A percentile compares a stretch with the other conserved stretches of the same genome.
Evolutionary conservation across 2,888 invertebrate species (phyloP).

Genomic region (Parnassius mnemosyne): DNA sequence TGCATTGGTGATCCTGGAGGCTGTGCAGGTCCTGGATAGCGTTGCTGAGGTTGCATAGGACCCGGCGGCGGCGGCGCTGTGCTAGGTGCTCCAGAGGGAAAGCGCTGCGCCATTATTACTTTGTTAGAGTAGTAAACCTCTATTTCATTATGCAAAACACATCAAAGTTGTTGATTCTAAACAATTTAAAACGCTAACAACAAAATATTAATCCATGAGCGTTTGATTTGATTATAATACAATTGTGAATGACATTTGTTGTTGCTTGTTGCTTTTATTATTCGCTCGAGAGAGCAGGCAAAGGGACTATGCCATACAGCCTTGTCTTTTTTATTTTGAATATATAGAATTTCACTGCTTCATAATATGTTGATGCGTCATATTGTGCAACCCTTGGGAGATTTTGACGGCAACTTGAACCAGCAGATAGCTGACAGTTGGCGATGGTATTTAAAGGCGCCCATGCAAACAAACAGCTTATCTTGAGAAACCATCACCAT

Average conservation of each 20-base stretch:
- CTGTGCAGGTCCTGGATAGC: conserved; percentile 72
- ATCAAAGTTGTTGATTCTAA: neutral
- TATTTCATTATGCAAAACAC: conserved; percentile 1
- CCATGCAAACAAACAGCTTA: too few relatives aligned
- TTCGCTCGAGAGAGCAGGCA: too few relatives aligned
- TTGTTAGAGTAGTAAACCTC: neutral
- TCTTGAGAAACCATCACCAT: too few relatives aligned
- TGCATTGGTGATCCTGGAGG: conserved; percentile 84
- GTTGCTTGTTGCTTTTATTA: too few relatives aligned
- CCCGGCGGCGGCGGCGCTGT: conserved; percentile 69
- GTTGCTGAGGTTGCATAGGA: conserved; percentile 67
- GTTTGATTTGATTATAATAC: neutral
- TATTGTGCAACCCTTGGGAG: too few relatives aligned
- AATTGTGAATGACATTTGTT: neutral
- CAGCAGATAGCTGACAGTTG: too few relatives aligned
- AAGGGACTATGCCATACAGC: too few relatives aligned
- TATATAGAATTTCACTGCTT: too few relatives aligned
- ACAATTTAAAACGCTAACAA: neutral
- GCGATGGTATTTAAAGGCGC: too few relatives aligned
- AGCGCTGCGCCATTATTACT: conserved; percentile 60
- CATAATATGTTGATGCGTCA: too few relatives aligned
- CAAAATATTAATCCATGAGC: neutral
- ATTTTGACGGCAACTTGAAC: too few relatives aligned
- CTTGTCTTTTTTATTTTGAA: too few relatives aligned
- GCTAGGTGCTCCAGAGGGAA: conserved; percentile 54